Evolutionary conservation across 2,797 vertebrate species (phyloP).

Genomic region (Coregonus suidteri): DNA sequence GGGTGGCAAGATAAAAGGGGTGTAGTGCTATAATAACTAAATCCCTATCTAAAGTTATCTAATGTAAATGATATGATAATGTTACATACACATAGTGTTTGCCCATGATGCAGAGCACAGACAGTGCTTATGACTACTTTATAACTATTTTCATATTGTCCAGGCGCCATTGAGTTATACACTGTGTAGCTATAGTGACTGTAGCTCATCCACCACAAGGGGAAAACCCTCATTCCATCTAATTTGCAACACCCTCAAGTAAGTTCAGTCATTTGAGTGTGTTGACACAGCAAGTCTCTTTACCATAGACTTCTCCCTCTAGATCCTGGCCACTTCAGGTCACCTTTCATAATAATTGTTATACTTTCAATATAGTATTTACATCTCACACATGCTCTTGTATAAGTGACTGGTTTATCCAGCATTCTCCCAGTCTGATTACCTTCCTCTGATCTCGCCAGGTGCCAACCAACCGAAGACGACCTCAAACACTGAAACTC

Average conservation of each 20-base stretch:
- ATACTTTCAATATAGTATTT: slow-evolving; percentile 16
- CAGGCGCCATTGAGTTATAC: too few species aligned
- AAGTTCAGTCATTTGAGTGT: not conserved
- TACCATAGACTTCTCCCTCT: slow-evolving; percentile 48
- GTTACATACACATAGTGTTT: not conserved
- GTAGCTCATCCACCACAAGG: not conserved
- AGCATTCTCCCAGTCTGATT: not conserved
- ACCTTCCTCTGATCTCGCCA: slow-evolving; percentile 45
- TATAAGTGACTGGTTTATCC: not conserved
- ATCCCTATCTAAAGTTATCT: not conserved
- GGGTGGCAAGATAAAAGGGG: not conserved
- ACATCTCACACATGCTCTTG: not conserved
- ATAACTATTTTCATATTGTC: too few species aligned
- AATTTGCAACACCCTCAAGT: slow-evolving; percentile 39
- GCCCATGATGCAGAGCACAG: too few species aligned
- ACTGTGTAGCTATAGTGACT: not conserved
- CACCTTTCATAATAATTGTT: slow-evolving; percentile 63
- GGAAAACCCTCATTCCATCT: not conserved
- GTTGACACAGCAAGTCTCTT: slow-evolving; percentile 30
- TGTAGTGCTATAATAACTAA: slow-evolving; percentile 11
- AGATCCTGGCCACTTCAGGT: slow-evolving; percentile 41
- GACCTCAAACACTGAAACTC: slow-evolving; percentile 65
- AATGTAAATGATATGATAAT: too few species aligned
- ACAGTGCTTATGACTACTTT: too few species aligned
- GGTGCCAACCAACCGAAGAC: slow-evolving; percentile 69